Base-by-base conservation (phyloP, 2,113 vertebrate species). In the Cynopterus brachyotis region DNA sequence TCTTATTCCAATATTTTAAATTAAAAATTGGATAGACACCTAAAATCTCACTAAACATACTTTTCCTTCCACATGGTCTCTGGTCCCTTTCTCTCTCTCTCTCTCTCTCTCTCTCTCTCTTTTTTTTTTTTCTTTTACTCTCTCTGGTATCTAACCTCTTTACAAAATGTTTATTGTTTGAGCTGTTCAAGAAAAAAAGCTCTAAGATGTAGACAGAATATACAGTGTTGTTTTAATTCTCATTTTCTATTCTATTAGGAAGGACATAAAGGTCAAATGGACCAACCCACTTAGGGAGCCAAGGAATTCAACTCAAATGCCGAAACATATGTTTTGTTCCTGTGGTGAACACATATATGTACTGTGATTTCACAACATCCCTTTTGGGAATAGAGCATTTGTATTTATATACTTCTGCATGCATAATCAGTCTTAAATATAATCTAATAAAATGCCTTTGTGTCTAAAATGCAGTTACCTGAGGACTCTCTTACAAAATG, bases 391-490 rank as follows among this genome's bases (percentile, higher is more conserved):
- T 11, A 86, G 37, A 40, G 1, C 85, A 97, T 95, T 92, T 91
- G 94, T 73, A 96, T 37, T 97, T 91, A 87, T 89, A 55, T 83
- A 95, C 92, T 93, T 64, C 37, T 93, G 62, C 87, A 95, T 57
- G 45, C 55, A 88, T 60, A 95, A 66, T 92, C 92, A 91, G 67
- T 79, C 79, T 95, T 97, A 98, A 97, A 90, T 89, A 90, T 79
- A 97, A 96, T 85, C 84, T 93, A 97, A 98, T 97, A 81, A 97
- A 97, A 90, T 89, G 10, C 84, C 96, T 97, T 97, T 97, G 89
- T 96, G 81, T 87, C 85, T 93, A 91, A 96, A 98, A 97, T n/a
- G 53, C 81, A 97, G 89, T 97, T 96, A 98, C 92, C 76, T 97
- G 95, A 97, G 96, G 98, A 98, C 55, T 89, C 35, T 70, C 94